phyloP scores from a whole-genome alignment of 2,113 vertebrate species.

The Myrmecobius fasciatus region DNA sequence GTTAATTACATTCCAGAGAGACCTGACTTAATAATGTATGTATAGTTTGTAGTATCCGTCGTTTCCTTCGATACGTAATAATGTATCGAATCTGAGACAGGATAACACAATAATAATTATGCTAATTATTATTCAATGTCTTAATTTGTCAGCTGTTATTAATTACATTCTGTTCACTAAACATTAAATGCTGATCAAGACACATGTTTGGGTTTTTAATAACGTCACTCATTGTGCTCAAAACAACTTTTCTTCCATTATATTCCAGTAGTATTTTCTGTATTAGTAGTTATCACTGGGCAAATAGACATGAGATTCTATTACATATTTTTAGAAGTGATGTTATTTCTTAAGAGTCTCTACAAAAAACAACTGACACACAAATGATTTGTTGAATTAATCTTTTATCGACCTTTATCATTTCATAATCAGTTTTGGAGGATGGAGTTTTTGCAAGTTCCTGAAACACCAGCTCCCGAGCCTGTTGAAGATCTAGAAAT shows the following conservation, averaged over 20 bases:
- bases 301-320: neutral
- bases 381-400: neutral
- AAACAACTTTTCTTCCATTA: neutral
- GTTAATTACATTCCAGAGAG: neutral
- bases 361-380: neutral
- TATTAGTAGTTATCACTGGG: neutral
- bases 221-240: neutral
- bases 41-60: too few species aligned
- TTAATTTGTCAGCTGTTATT: neutral
- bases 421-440: conserved; percentile 93
- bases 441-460: conserved; percentile 99
- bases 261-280: neutral
- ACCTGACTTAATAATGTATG: neutral
- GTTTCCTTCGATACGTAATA: too few species aligned
- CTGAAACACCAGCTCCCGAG: conserved; percentile 96
- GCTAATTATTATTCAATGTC: neutral
- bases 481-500: conserved; percentile 90
- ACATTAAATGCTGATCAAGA: neutral
- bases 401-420: conserved; percentile 32
- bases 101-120: neutral
- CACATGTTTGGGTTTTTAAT: neutral
- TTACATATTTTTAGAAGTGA: neutral
- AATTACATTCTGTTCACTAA: neutral
- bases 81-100: neutral
- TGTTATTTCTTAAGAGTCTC: neutral